Evolutionary conservation across 2,113 vertebrate genomes (phyloP).

Genomic region (Brachirus orientalis): DNA sequence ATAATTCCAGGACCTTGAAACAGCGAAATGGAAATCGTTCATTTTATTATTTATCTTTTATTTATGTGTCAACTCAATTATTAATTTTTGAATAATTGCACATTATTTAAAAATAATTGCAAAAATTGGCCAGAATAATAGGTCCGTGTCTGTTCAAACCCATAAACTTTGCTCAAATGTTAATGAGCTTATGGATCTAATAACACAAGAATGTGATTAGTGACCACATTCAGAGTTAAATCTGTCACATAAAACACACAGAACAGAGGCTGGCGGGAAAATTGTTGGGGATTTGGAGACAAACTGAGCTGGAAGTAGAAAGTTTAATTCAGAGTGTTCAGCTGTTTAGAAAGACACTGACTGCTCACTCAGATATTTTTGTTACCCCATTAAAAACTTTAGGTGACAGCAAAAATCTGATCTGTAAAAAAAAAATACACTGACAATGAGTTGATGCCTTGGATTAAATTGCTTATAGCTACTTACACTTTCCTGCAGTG

Average conservation of each 20-base stretch:
- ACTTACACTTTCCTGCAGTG: slow-evolving; percentile 96
- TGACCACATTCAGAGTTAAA: background rate
- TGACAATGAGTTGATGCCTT: background rate
- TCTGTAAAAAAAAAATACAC: background rate
- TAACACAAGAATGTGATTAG: slow-evolving; percentile 2
- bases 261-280: too few species aligned
- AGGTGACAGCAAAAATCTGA: background rate
- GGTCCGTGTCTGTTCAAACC: background rate
- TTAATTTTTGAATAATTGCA: too few species aligned
- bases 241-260: too few species aligned
- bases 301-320: background rate
- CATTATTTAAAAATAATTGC: too few species aligned
- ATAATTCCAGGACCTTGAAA: background rate
- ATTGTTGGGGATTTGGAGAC: too few species aligned
- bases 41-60: too few species aligned
- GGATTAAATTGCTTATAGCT: slow-evolving; percentile 28
- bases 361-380: background rate
- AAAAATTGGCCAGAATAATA: too few species aligned
- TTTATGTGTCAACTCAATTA: too few species aligned
- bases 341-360: background rate
- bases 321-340: too few species aligned
- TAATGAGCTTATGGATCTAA: slow-evolving; percentile 10
- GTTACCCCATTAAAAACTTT: background rate
- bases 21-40: too few species aligned
- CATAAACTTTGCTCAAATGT: slow-evolving; percentile 10